Evolutionary conservation across 2,888 invertebrate genomes (phyloP).

Genomic region (Drosophila flavopinicola): DNA sequence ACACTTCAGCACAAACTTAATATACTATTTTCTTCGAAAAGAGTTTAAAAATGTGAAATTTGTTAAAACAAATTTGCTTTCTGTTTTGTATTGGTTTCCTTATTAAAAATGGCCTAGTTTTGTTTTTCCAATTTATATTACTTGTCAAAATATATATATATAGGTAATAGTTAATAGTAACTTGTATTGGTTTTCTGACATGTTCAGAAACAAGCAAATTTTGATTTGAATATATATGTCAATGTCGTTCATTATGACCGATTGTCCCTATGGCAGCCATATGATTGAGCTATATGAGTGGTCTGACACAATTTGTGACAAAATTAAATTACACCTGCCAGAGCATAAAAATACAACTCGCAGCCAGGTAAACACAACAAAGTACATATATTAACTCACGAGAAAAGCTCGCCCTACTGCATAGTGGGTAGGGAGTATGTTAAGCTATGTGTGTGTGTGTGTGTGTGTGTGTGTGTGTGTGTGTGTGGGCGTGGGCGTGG

Average conservation of each 20-base stretch:
- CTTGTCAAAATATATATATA: no score
- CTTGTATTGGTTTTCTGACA: no score
- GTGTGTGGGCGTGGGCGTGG: conserved; percentile 4
- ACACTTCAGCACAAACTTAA: no score
- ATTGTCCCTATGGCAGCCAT: neutral
- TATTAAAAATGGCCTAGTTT: no score
- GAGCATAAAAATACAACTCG: neutral
- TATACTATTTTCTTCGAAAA: no score
- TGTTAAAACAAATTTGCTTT: no score
- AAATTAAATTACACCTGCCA: neutral
- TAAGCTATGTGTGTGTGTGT: neutral
- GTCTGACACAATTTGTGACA: neutral
- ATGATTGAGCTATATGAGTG: no score
- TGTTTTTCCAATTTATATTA: neutral
- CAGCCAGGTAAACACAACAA: neutral
- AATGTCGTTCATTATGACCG: neutral
- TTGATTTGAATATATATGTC: neutral
- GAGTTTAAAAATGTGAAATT: no score
- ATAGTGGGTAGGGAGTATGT: neutral
- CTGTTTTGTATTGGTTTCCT: no score
- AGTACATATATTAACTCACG: conserved; percentile 2
- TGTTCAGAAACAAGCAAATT: no score
- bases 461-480: neutral
- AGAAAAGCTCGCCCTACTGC: neutral
- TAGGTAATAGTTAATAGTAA: no score